Evolutionary conservation across 35 echinoderm and acorn worm species (phyloP).

Genomic region (Acanthaster planci): DNA sequence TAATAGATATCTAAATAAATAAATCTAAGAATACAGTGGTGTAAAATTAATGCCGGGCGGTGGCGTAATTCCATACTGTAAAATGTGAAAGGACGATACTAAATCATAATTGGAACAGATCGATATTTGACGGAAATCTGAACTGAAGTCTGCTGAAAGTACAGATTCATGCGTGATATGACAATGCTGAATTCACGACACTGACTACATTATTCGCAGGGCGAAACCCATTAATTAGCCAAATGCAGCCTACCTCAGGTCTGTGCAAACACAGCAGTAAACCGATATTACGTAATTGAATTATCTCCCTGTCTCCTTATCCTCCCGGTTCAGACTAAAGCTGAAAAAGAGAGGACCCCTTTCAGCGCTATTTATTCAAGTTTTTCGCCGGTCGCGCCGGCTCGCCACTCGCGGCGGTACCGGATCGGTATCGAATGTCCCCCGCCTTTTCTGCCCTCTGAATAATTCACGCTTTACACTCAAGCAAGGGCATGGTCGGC

Average conservation of each 20-base stretch:
- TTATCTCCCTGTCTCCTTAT: neutral
- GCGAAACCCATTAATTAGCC: neutral
- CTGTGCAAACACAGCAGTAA: neutral
- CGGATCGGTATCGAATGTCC: neutral
- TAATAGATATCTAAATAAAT: too few species aligned
- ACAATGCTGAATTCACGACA: neutral
- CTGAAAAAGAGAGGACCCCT: neutral
- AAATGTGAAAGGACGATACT: too few species aligned
- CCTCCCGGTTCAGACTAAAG: neutral
- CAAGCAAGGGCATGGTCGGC: neutral
- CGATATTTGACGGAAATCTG: too few species aligned
- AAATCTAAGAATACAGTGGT: too few species aligned
- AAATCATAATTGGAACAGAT: too few species aligned
- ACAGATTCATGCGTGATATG: too few species aligned
- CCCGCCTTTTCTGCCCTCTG: neutral
- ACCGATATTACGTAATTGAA: conserved; percentile 27
- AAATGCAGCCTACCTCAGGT: neutral
- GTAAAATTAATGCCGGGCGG: too few species aligned
- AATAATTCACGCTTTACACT: neutral
- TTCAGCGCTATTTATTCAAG: conserved; percentile 26
- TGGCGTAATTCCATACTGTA: too few species aligned
- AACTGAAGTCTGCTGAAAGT: too few species aligned
- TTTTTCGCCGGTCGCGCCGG: neutral
- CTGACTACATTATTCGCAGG: neutral
- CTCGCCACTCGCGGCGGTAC: neutral